These are phyloP conservation scores for Poecilia wingei DNA, from an alignment of 2,797 vertebrate species.

Conservation along the genomic window DNA sequence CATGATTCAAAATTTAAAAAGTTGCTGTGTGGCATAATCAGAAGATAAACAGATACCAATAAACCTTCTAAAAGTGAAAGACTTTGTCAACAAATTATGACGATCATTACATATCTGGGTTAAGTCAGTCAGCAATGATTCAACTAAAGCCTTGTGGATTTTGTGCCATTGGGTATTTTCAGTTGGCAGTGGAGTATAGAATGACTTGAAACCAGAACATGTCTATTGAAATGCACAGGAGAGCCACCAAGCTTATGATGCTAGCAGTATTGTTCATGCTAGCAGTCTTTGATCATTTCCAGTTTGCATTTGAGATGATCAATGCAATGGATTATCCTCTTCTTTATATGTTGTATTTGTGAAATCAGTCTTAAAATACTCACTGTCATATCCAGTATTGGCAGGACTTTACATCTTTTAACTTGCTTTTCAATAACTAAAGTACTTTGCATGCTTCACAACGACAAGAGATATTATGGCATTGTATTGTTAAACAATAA, in stretches of 20 bases:
- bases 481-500: background rate
- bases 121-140: background rate
- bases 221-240: background rate
- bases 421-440: background rate
- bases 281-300: background rate
- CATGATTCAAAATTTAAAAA: background rate
- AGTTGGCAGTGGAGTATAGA: background rate
- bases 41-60: background rate
- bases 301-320: background rate
- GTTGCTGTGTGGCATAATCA: background rate
- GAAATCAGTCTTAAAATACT: background rate
- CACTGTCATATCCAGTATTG: background rate
- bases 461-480: background rate
- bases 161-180: background rate
- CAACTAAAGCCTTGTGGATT: background rate
- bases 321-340: background rate
- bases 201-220: background rate
- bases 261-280: background rate
- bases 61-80: slow-evolving; percentile 2
- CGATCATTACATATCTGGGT: background rate
- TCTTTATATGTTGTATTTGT: background rate
- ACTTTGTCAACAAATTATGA: background rate
- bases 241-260: background rate
- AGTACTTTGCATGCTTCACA: background rate
- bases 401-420: background rate